Evolutionary conservation across 2,888 invertebrate genomes (phyloP).

Genomic region (Sarcophaga carnaria): DNA sequence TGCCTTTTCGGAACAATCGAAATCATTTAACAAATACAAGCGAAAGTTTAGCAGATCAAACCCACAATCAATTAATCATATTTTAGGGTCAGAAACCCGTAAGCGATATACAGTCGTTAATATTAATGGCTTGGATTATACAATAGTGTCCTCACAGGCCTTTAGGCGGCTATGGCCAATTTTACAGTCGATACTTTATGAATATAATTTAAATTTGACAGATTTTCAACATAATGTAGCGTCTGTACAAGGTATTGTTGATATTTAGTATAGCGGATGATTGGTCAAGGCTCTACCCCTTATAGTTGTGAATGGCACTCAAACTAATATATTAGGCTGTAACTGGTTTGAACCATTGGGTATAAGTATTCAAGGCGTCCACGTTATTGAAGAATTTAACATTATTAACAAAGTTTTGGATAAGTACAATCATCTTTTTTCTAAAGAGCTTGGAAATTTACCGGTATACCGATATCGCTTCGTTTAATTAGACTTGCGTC

Average conservation of each 20-base stretch:
- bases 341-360: conserved; percentile 36
- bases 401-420: not conserved
- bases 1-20: not conserved
- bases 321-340: conserved; percentile 26
- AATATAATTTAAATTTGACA: conserved; percentile 32
- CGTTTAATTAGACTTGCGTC: not conserved
- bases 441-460: not conserved
- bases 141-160: conserved; percentile 28
- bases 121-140: conserved; percentile 47
- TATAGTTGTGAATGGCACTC: conserved; percentile 53
- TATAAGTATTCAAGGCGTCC: conserved; percentile 6
- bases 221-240: conserved; percentile 52
- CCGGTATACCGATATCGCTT: not conserved
- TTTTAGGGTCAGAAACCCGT: not conserved
- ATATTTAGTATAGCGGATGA: conserved; percentile 50
- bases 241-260: conserved; percentile 44
- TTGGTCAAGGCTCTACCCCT: conserved; percentile 48
- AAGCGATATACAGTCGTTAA: not conserved
- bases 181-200: not conserved
- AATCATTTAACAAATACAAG: not conserved
- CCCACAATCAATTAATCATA: not conserved
- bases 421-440: conserved; percentile 6
- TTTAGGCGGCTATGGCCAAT: conserved; percentile 39
- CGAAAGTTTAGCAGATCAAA: conserved; percentile 16
- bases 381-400: not conserved